Base-by-base conservation (phyloP, 2,113 vertebrate species). In the Andinoacara biseriatus region DNA sequence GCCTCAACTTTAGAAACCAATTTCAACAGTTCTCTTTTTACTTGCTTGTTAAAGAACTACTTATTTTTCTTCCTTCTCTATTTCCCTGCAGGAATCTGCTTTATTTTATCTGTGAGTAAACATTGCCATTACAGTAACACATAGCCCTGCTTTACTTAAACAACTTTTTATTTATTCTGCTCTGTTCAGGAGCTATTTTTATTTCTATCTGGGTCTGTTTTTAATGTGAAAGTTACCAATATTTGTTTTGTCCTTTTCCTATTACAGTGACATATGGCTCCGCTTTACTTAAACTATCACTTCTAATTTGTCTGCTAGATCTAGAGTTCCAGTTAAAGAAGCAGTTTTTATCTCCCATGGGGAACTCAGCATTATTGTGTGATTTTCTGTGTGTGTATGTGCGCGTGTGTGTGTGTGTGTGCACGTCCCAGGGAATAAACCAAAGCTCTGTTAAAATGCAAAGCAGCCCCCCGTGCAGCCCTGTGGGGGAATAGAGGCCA, bases 371-470 rank as follows among this genome's bases (percentile, higher is more conserved):
- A 11, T 65, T 52, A 58, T 75, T 81, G 76, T 91, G 84, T 81
- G 86, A 65, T 89, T 87, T 87, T 67, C 74, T 52, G 49, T 52
- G 49, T 52, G 52, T 52, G 17, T 18, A 20, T 20, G 54, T 57
- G 54, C 22, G 52, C 8, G 18, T 38, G 26, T 38, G 33, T n/a
- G 9, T 38, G 61, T 33, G 29, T 33, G 61, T 0, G 24, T 38
- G 77, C 76, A 85, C 40, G 60, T 85, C 84, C 62, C 7, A 20
- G 74, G 86, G 87, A 92, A 90, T 92, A 92, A 93, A 91, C 92
- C 86, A 89, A 88, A 89, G 82, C 80, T 90, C 65, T 89, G 92
- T 94, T 95, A 94, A 94, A 94, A 95, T 95, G 94, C 94, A 94
- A 94, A 94, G 91, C 84, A 90, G 87, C 74, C 85, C 81, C 80